These are phyloP conservation scores for Canis aureus DNA, from an alignment of 2,113 vertebrate genomes.

Conservation along the genomic window DNA sequence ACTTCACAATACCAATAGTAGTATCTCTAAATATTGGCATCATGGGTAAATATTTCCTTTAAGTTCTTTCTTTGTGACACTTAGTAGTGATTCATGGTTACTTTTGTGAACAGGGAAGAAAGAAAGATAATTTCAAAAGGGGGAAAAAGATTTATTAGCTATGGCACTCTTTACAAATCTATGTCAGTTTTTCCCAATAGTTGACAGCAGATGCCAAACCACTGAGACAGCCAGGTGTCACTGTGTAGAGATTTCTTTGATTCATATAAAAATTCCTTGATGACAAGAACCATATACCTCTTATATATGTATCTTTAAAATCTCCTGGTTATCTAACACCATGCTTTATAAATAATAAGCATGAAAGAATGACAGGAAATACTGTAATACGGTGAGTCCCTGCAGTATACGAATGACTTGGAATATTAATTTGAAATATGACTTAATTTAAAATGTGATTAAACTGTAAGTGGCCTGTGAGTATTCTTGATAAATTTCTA, in stretches of 20 bases:
- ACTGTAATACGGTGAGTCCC: neutral
- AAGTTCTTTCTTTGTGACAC: neutral
- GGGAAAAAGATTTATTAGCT: neutral
- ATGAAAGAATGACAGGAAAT: neutral
- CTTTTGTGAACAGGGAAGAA: conserved; percentile 27
- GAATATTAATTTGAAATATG: neutral
- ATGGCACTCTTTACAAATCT: neutral
- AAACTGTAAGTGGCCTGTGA: neutral
- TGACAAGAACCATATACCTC: neutral
- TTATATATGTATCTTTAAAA: neutral
- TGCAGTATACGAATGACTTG: neutral
- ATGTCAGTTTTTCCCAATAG: neutral
- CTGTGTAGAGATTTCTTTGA: neutral
- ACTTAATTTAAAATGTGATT: neutral
- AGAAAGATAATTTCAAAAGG: conserved; percentile 10
- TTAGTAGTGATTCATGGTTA: neutral
- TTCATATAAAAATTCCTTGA: conserved; percentile 2
- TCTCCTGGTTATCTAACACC: neutral
- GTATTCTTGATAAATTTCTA: conserved; percentile 28
- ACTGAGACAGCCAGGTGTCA: too few relatives aligned
- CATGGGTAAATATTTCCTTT: neutral
- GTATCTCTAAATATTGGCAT: neutral
- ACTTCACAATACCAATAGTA: neutral
- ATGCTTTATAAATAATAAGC: neutral
- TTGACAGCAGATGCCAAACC: neutral